These are phyloP conservation scores for Etheostoma perlongum DNA, from an alignment of 2,797 vertebrate genomes.

Conservation along the genomic window DNA sequence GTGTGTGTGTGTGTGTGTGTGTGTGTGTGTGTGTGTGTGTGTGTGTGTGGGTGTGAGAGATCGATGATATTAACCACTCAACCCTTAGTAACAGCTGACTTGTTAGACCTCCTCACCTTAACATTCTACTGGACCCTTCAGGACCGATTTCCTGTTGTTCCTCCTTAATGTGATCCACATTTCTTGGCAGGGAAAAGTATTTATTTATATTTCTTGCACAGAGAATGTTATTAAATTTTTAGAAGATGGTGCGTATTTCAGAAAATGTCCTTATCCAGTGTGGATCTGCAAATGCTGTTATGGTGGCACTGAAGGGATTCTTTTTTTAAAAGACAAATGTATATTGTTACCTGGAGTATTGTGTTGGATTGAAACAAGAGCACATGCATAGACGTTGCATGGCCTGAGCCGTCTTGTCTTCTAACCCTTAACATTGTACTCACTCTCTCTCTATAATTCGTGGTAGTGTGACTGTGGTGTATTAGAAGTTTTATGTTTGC, in stretches of 20 bases:
- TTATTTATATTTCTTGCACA: slow-evolving; percentile 13
- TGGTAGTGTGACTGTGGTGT: slow-evolving; percentile 22
- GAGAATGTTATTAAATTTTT: slow-evolving; percentile 41
- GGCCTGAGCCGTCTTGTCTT: slow-evolving; percentile 44
- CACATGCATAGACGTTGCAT: slow-evolving; percentile 11
- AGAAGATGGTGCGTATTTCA: not conserved
- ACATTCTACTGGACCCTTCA: too few relatives aligned
- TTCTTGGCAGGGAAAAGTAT: slow-evolving; percentile 6
- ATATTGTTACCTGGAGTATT: not conserved
- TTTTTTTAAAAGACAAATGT: slow-evolving; percentile 6
- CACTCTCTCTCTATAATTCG: slow-evolving; percentile 35
- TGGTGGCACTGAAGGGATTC: not conserved
- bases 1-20: slow-evolving; percentile 6
- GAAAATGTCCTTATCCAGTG: not conserved
- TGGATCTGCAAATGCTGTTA: slow-evolving; percentile 8
- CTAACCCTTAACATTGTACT: slow-evolving; percentile 31
- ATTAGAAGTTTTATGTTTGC: slow-evolving; percentile 65
- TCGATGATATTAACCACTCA: not conserved
- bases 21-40: too few relatives aligned
- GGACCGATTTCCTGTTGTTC: slow-evolving; percentile 24
- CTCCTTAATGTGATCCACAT: not conserved
- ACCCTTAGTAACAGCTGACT: not conserved
- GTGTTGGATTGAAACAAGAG: slow-evolving; percentile 56
- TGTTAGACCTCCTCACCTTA: not conserved
- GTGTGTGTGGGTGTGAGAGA: slow-evolving; percentile 1